Evolutionary conservation across 53 echinoderm and acorn worm genomes (phyloP), one percentile per base, ranked within the genome.

Genomic region (Echinometra lucunter): DNA sequence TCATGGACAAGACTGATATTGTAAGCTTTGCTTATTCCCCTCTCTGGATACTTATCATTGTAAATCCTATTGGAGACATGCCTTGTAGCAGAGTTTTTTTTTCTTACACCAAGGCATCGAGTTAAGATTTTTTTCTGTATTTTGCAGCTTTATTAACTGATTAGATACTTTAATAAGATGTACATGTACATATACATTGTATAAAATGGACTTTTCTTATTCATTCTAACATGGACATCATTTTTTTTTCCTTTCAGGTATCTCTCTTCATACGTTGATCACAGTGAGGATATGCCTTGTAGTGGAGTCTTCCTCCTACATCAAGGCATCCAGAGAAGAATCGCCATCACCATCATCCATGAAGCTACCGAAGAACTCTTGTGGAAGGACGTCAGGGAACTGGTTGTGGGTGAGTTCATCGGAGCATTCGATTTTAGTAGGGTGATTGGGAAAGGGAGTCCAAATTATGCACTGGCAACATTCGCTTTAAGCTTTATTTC

Each of bases 321-420:
- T 49, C 99, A 98, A 72, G 99, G 99, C 1, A 98, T 98, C 75
- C 99, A 98, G 66, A 92, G 99, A 89, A 94, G 99, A 16, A 90
- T 98, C 8, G 99, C 98, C 42, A 97, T 98, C 96, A 98, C 99
- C 55, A 96, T 98, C 82, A 91, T 98, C 82, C 99, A 98, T 57
- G 99, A 98, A 87, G 94, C 98, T 1, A 95, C 99, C 19, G 95
- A 98, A 12, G 97, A 98, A 63, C 96, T 98, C 83, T 55, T 96
- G 21, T 98, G 99, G 99, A 98, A 95, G 92, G 99, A 98, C 44
- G 95, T 98, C 72, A 97, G 96, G 74, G 99, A 98, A 82, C 89
- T 98, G 23, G 99, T 98, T 17, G 99, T 98, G 16, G 99, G 99
- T 98, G 82, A 90, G 98, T 96, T 53, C 53, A 9, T 53, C 13